These are phyloP conservation scores for Phengaris arion DNA, from an alignment of 2,888 invertebrate species.

Conservation along the genomic window DNA sequence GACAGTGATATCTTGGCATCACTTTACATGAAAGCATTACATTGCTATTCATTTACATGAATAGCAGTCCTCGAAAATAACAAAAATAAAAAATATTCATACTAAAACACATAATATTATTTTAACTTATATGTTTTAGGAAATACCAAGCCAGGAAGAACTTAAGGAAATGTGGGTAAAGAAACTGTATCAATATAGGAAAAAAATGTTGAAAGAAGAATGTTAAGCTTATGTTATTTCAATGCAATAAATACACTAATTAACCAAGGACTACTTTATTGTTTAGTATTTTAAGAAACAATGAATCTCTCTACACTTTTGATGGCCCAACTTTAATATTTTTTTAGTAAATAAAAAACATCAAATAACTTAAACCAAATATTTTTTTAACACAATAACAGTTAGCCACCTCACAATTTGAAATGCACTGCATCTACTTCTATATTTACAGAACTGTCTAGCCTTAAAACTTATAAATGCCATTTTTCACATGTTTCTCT, in stretches of 20 bases:
- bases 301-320: no score
- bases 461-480: constrained; percentile 43
- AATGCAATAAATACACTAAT: neutral
- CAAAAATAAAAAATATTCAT: neutral
- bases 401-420: constrained; percentile 53
- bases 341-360: constrained; percentile 32
- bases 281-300: no score
- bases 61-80: no score
- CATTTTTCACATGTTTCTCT: constrained; percentile 81
- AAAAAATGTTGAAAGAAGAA: constrained; percentile 80
- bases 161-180: constrained; percentile 88
- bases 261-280: neutral
- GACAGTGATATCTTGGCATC: no score
- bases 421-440: constrained; percentile 64
- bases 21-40: no score
- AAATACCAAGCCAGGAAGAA: constrained; percentile 83
- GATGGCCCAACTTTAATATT: no score
- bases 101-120: neutral
- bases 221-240: constrained; percentile 42
- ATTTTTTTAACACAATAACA: constrained; percentile 54
- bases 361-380: constrained; percentile 55
- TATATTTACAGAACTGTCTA: constrained; percentile 69
- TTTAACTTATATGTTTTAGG: constrained; percentile 70
- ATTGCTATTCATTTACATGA: no score
- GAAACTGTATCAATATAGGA: constrained; percentile 82